Percentiles rank a stretch among this genome's conserved stretches.
Conservation (phyloP, 2,113 vertebrate genomes). For the Lonchura striata region DNA sequence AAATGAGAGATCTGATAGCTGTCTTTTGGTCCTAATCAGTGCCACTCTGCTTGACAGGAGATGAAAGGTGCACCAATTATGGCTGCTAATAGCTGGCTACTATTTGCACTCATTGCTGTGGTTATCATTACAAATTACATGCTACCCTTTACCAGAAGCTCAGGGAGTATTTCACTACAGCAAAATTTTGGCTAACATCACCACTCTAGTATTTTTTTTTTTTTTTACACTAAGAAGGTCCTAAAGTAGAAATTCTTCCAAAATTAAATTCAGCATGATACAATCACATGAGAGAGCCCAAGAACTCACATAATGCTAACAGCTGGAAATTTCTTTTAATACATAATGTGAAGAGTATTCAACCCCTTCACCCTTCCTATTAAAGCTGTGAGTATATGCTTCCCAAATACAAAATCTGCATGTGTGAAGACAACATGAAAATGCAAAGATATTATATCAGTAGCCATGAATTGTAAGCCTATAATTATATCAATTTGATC, state of each 20-base stretch:
- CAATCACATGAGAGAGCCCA: not conserved
- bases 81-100: slow-evolving; percentile 79
- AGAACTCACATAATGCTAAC: not conserved
- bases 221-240: not conserved
- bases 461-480: not conserved
- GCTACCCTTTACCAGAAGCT: slow-evolving; percentile 3
- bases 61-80: slow-evolving; percentile 89
- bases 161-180: not conserved
- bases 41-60: slow-evolving; percentile 83
- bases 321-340: not conserved
- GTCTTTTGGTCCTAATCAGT: slow-evolving; percentile 81
- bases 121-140: slow-evolving; percentile 62
- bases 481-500: not conserved
- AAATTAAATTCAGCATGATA: not conserved
- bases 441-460: not conserved
- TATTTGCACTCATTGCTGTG: slow-evolving; percentile 61
- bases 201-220: not conserved
- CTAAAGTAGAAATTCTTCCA: not conserved
- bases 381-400: not conserved
- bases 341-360: not conserved
- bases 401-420: not conserved
- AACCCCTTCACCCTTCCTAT: not conserved
- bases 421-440: not conserved
- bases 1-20: slow-evolving; percentile 86
- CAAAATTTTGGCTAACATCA: not conserved